These are phyloP conservation scores for Masticophis lateralis DNA, from an alignment of 2,797 vertebrate species.

Conservation along the genomic window DNA sequence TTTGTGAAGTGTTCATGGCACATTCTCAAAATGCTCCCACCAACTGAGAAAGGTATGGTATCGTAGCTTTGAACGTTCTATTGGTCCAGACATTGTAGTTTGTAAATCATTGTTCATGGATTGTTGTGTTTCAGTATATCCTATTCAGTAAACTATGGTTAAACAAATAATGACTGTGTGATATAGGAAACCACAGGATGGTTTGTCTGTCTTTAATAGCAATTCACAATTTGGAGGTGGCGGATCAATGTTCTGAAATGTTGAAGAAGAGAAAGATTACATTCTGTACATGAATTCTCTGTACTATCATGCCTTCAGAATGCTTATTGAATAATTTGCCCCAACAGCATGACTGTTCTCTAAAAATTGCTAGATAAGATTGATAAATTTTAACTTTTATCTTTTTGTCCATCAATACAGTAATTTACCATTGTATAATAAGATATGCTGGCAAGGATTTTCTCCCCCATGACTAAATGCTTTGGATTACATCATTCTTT, in stretches of 20 bases:
- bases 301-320: no score
- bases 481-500: neutral
- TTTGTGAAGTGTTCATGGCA: neutral
- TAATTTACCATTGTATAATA: neutral
- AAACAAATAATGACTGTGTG: neutral
- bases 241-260: neutral
- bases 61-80: neutral
- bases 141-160: neutral
- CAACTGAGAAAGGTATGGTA: neutral
- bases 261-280: neutral
- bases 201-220: neutral
- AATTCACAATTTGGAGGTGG: neutral
- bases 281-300: neutral
- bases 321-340: neutral
- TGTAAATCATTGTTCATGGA: neutral
- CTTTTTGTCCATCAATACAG: neutral
- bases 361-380: neutral
- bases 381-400: neutral
- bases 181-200: neutral
- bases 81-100: neutral
- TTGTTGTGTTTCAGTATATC: neutral
- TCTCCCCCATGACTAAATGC: neutral
- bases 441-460: neutral
- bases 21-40: neutral
- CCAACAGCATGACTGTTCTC: no score